Evolutionary conservation across 2,797 vertebrate genomes (phyloP).

Genomic region (Pseudochaenichthys georgianus): DNA sequence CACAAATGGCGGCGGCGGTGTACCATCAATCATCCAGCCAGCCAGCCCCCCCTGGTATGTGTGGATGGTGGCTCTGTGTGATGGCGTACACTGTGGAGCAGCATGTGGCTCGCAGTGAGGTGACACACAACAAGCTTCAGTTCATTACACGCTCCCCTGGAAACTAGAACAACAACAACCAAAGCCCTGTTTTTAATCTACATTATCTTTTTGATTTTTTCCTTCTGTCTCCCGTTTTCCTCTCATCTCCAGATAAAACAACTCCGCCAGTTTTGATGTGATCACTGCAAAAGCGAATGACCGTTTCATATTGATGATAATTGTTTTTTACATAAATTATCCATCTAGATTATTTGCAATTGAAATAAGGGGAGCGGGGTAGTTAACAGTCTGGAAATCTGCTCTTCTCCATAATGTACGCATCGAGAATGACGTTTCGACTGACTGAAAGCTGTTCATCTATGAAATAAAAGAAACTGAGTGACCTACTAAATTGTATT

Average conservation of each 20-base stretch:
- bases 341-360: slow-evolving; percentile 74
- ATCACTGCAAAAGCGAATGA: slow-evolving; percentile 57
- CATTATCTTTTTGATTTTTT: slow-evolving; percentile 81
- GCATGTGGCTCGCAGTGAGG: slow-evolving; percentile 58
- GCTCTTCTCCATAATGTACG: slow-evolving; percentile 58
- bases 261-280: slow-evolving; percentile 74
- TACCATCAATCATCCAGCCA: slow-evolving; percentile 67
- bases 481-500: slow-evolving; percentile 71
- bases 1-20: slow-evolving; percentile 43
- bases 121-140: slow-evolving; percentile 77
- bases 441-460: slow-evolving; percentile 68
- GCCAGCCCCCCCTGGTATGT: slow-evolving; percentile 18
- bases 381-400: slow-evolving; percentile 70
- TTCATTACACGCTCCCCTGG: slow-evolving; percentile 86
- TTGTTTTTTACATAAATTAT: slow-evolving; percentile 82
- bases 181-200: slow-evolving; percentile 80
- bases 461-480: slow-evolving; percentile 68
- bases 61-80: slow-evolving; percentile 63
- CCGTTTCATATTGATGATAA: slow-evolving; percentile 78
- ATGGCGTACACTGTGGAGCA: slow-evolving; percentile 41
- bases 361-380: slow-evolving; percentile 70
- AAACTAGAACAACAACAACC: slow-evolving; percentile 78
- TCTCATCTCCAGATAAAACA: slow-evolving; percentile 71
- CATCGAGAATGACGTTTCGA: slow-evolving; percentile 57
- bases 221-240: slow-evolving; percentile 51